Base-by-base conservation (phyloP, 2,797 vertebrate species). In the Ispidina picta region DNA sequence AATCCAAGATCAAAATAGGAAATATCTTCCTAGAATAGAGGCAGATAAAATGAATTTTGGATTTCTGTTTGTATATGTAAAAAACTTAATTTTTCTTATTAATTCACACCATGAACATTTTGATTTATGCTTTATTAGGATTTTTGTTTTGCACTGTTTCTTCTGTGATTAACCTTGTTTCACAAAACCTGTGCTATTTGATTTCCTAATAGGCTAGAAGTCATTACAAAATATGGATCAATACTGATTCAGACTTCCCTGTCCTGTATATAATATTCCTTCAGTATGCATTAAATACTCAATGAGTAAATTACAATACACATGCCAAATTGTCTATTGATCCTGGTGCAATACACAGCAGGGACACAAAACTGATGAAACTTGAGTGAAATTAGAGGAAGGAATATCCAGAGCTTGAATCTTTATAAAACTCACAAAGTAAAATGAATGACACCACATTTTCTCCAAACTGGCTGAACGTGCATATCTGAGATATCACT, bases 251-350 rank as follows among this genome's bases (percentile, higher is more conserved):
- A 94, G 82, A 43, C 39, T 88, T 89, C 70, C 64, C 76, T 79
- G 96, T 88, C 46, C 44, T 81, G 9, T 55, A 37, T 51, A 51
- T 90, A 90, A 95, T 94, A 85, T 63, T 49, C n/a, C 82, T 90
- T 94, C 60, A 82, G 58, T 86, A 86, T 94, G 83, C 68, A 86
- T 54, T 37, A 92, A 96, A 83, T 93, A 66, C 56, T 86, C 81
- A 92, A 93, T 92, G 68, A 97, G 94, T 95, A 95, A 94, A 95
- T 96, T 96, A 95, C 59, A 93, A 90, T 88, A 83, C 54, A 92
- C 87, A 92, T 96, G 94, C 69, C 76, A 96, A 95, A 96, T 93
- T 95, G 63, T 82, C 26, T 96, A 95, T 97, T 83, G 96, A 97
- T 97, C 83, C 76, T 85, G 64, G 46, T 76, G 54, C 26, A 85